phyloP scores from a whole-genome alignment of 1,140 invertebrate species.

The Ceratitis capitata region DNA sequence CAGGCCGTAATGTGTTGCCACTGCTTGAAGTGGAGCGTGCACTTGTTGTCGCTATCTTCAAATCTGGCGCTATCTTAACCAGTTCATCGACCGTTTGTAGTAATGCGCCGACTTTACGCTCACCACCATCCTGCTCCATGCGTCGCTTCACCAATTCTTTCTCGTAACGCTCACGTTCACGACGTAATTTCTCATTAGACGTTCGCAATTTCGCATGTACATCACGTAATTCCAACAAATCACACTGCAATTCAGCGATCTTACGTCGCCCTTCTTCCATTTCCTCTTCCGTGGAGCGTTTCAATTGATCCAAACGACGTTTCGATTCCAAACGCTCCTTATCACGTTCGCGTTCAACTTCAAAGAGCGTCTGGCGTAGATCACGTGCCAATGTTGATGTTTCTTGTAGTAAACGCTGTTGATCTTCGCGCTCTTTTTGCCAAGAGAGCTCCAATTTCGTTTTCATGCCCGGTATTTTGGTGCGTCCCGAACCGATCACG shows the following conservation, averaged over 20 bases:
- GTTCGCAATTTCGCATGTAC: constrained; percentile 90
- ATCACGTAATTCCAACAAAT: constrained; percentile 86
- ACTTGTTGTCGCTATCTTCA: constrained; percentile 61
- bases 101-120: constrained; percentile 66
- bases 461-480: constrained; percentile 84
- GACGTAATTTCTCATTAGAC: constrained; percentile 88
- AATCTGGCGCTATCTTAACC: constrained; percentile 76
- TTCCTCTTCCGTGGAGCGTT: constrained; percentile 86
- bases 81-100: constrained; percentile 81
- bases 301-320: constrained; percentile 84
- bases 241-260: constrained; percentile 82
- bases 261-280: constrained; percentile 89
- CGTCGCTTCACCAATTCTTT: constrained; percentile 78
- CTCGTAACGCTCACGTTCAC: constrained; percentile 87
- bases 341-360: constrained; percentile 88
- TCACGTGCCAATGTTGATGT: constrained; percentile 91
- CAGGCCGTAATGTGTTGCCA: constrained; percentile 53
- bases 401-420: constrained; percentile 88
- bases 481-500: constrained; percentile 80
- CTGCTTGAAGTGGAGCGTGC: constrained; percentile 38
- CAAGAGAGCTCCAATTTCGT: constrained; percentile 92
- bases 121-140: constrained; percentile 67
- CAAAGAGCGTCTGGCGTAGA: constrained; percentile 85
- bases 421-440: constrained; percentile 95
- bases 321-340: constrained; percentile 88